phyloP scores from a whole-genome alignment of 2,888 invertebrate species.

The Chrysolina americana region DNA sequence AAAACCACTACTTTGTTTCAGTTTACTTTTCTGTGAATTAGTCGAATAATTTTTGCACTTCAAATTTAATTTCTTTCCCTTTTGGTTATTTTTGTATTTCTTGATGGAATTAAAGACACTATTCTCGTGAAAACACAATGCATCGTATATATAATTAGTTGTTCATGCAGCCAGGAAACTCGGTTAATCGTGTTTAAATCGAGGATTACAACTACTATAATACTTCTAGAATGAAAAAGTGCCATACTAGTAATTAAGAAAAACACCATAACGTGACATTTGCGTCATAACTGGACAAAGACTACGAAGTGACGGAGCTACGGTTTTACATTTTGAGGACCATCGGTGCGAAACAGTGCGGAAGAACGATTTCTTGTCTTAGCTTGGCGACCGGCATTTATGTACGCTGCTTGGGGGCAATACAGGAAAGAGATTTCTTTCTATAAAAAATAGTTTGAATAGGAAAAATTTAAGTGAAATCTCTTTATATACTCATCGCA shows the following conservation, averaged over 20 bases:
- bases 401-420: conserved; percentile 20
- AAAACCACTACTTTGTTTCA: no score
- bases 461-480: background rate
- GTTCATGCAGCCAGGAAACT: conserved; percentile 15
- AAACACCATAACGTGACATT: conserved; percentile 51
- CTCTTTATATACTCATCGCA: no score
- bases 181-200: conserved; percentile 17
- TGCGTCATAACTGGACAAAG: conserved; percentile 58
- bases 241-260: conserved; percentile 39
- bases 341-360: conserved; percentile 62
- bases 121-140: conserved; percentile 1
- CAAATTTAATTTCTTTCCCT: background rate
- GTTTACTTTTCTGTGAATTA: no score
- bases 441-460: conserved; percentile 3
- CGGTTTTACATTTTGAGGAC: conserved; percentile 57
- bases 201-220: conserved; percentile 9
- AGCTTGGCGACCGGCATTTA: background rate
- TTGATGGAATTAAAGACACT: background rate
- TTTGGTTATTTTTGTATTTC: background rate
- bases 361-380: conserved; percentile 61
- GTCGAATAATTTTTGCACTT: no score
- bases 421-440: conserved; percentile 22
- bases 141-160: conserved; percentile 18
- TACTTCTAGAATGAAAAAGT: conserved; percentile 32
- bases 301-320: conserved; percentile 57